These are phyloP conservation scores for Muscicapa striata DNA, from an alignment of 2,797 vertebrate species.

Conservation along the genomic window DNA sequence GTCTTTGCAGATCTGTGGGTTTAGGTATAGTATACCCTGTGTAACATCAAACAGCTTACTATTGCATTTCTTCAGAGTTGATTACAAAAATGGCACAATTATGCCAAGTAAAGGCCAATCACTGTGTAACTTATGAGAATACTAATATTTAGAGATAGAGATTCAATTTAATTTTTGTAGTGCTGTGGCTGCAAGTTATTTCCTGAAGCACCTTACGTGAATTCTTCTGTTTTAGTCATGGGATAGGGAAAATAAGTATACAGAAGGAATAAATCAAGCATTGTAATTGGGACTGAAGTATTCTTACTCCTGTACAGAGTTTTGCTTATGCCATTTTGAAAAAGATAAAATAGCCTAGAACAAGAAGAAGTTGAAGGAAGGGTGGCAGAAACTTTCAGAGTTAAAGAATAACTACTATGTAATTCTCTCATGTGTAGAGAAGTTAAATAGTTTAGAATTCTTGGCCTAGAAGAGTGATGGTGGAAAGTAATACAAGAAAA, in stretches of 20 bases:
- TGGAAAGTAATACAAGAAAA: neutral
- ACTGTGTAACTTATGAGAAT: neutral
- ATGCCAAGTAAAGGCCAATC: neutral
- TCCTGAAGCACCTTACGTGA: neutral
- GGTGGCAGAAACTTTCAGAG: neutral
- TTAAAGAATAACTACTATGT: neutral
- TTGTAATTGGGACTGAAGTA: neutral
- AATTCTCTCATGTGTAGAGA: neutral
- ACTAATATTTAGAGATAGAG: neutral
- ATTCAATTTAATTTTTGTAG: neutral
- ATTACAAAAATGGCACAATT: neutral
- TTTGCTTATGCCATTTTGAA: neutral
- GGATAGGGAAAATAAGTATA: neutral
- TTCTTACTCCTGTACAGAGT: neutral
- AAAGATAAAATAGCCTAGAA: neutral
- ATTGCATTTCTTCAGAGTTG: neutral
- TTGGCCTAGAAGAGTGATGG: neutral
- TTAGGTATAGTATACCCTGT: neutral
- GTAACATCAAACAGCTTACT: neutral
- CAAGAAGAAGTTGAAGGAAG: neutral
- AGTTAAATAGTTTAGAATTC: neutral
- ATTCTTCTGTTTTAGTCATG: neutral
- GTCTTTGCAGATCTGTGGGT: neutral
- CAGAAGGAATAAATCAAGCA: neutral
- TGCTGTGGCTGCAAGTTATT: neutral